A percentile compares a stretch with the other conserved stretches of the same genome.
Conservation (phyloP, 2,888 invertebrate genomes). For the Sinelater perroti region DNA sequence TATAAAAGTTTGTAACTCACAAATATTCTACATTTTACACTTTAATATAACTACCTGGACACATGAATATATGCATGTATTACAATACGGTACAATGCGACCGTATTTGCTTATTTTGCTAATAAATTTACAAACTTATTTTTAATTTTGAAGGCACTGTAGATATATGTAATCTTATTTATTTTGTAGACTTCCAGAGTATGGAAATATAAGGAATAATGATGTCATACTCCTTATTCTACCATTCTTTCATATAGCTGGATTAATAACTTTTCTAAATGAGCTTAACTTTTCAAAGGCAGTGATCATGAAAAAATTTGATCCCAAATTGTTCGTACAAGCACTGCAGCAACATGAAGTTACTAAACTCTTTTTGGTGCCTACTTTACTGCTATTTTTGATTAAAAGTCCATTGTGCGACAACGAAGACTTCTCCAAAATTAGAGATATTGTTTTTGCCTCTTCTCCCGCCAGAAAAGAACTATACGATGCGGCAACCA, state of each 20-base stretch:
- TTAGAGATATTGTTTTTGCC: slow-evolving; percentile 73
- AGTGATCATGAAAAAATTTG: slow-evolving; percentile 70
- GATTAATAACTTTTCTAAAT: slow-evolving; percentile 70
- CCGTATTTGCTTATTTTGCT: no score
- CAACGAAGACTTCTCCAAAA: slow-evolving; percentile 73
- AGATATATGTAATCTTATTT: no score
- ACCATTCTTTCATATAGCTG: slow-evolving; percentile 82
- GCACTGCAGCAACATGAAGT: slow-evolving; percentile 54
- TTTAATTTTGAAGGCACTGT: no score
- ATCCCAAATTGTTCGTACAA: slow-evolving; percentile 72
- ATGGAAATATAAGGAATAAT: background rate
- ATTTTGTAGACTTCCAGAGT: background rate
- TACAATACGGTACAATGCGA: no score
- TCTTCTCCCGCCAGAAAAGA: slow-evolving; percentile 79
- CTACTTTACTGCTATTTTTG: slow-evolving; percentile 73
- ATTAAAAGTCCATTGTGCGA: slow-evolving; percentile 78
- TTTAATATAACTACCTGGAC: no score
- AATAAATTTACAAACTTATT: no score
- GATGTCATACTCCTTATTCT: slow-evolving; percentile 49
- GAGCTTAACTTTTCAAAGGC: slow-evolving; percentile 59
- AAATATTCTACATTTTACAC: no score
- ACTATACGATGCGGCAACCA: slow-evolving; percentile 54
- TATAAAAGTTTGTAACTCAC: no score
- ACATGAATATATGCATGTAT: no score
- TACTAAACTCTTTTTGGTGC: slow-evolving; percentile 43